A percentile compares a stretch with the other conserved stretches of the same genome.
phyloP scores from a whole-genome alignment of 2,113 vertebrate genomes.

The Montifringilla adamsi region DNA sequence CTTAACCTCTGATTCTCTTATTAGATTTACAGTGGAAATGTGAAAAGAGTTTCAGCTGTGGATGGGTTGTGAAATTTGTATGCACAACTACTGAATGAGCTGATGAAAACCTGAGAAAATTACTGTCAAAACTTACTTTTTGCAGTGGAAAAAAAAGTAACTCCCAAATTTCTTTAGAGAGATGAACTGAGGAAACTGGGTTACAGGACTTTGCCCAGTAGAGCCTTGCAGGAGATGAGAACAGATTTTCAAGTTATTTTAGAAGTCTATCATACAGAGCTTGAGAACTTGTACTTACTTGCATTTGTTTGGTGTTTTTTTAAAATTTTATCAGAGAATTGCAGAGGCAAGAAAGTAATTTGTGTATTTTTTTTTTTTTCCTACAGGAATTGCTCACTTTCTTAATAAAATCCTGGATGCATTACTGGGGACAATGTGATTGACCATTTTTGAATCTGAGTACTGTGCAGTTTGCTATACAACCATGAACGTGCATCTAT shows the following conservation, averaged over 20 bases:
- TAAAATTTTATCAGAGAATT: background rate
- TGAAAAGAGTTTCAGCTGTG: background rate
- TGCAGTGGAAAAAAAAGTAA: background rate
- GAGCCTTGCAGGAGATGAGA: background rate
- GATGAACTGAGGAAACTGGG: background rate
- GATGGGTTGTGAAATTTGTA: background rate
- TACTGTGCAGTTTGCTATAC: background rate
- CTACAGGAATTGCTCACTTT: background rate
- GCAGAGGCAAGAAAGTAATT: background rate
- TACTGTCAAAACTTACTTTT: background rate
- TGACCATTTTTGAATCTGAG: background rate
- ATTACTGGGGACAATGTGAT: background rate
- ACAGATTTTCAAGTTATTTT: background rate
- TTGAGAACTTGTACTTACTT: background rate
- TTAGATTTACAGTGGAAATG: background rate
- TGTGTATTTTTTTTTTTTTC: background rate
- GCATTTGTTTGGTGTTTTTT: background rate
- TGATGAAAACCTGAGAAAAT: background rate
- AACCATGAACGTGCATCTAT: background rate
- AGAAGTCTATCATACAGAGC: rapidly evolving
- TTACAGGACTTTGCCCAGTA: background rate
- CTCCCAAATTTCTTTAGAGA: background rate
- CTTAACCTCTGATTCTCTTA: background rate
- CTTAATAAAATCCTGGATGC: background rate
- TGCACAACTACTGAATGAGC: background rate